A percentile compares a stretch with the other conserved stretches of the same genome.
Evolutionary conservation across 1,140 invertebrate species (phyloP).

Genomic region (Holotrichia oblita): DNA sequence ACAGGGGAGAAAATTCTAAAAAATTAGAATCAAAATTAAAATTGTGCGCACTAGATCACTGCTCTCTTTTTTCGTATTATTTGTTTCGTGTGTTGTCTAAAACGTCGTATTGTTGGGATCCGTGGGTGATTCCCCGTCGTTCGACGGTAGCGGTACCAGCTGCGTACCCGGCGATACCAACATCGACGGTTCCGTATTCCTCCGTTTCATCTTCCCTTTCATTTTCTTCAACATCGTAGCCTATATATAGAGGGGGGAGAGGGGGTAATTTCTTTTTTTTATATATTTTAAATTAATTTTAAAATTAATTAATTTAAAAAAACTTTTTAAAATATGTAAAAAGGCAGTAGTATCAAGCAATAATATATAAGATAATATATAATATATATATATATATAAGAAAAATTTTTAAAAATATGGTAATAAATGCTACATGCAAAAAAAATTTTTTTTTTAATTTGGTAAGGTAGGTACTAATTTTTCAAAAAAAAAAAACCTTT

Average conservation of each 20-base stretch:
- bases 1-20: too few species aligned
- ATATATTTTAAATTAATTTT: neutral
- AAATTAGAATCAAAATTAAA: neutral
- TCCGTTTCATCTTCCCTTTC: slow-evolving; percentile 93
- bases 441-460: neutral
- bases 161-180: slow-evolving; percentile 74
- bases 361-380: neutral
- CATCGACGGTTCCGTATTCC: slow-evolving; percentile 92
- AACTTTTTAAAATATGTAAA: slow-evolving; percentile 1
- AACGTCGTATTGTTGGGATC: slow-evolving; percentile 60
- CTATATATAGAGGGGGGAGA: slow-evolving; percentile 68
- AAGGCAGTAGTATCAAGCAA: slow-evolving; percentile 1
- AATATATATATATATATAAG: slow-evolving; percentile 2
- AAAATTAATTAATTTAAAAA: neutral
- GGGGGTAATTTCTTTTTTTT: slow-evolving; percentile 32
- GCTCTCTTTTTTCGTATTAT: neutral
- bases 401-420: neutral
- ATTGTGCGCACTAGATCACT: slow-evolving; percentile 8
- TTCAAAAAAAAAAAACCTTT: too few species aligned
- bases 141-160: slow-evolving; percentile 63
- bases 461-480: too few species aligned
- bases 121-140: slow-evolving; percentile 61
- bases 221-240: slow-evolving; percentile 89
- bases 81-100: slow-evolving; percentile 45
- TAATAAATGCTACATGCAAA: slow-evolving; percentile 13